Conservation (phyloP, 2,113 vertebrate genomes). For the Zeus faber region DNA sequence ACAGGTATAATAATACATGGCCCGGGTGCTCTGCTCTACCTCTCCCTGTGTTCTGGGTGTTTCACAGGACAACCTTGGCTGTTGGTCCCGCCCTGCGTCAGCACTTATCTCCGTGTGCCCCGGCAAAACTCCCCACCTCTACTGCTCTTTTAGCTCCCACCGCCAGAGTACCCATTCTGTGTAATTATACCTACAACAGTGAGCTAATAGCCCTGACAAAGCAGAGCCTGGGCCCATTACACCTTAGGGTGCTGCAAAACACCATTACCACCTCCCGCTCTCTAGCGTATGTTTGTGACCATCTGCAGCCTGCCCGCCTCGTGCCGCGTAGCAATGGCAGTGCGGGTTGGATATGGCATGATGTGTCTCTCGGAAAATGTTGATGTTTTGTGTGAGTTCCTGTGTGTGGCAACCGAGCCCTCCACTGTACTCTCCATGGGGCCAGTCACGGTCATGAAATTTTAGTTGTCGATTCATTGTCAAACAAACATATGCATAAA, state of each 20-base stretch:
- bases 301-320: neutral
- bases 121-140: slow-evolving; percentile 34
- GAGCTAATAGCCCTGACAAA: slow-evolving; percentile 66
- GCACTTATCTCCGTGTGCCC: slow-evolving; percentile 32
- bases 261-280: slow-evolving; percentile 56
- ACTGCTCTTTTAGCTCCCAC: slow-evolving; percentile 61
- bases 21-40: too few relatives aligned
- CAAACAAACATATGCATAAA: too few relatives aligned
- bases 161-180: slow-evolving; percentile 69
- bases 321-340: too few relatives aligned
- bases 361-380: too few relatives aligned
- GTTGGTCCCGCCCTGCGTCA: slow-evolving; percentile 24
- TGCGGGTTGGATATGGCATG: too few relatives aligned
- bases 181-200: slow-evolving; percentile 69
- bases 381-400: too few relatives aligned
- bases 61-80: slow-evolving; percentile 32
- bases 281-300: slow-evolving; percentile 22
- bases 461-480: too few relatives aligned
- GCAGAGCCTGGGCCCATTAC: slow-evolving; percentile 61
- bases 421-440: too few relatives aligned
- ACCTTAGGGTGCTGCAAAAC: slow-evolving; percentile 62
- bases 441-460: too few relatives aligned
- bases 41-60: slow-evolving; percentile 1
- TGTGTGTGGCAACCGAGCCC: too few relatives aligned
- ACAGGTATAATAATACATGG: too few relatives aligned